A percentile compares a stretch with the other conserved stretches of the same genome.
These are phyloP conservation scores for Zaprionus vittiger DNA, from an alignment of 1,140 invertebrate genomes.

Conservation along the genomic window DNA sequence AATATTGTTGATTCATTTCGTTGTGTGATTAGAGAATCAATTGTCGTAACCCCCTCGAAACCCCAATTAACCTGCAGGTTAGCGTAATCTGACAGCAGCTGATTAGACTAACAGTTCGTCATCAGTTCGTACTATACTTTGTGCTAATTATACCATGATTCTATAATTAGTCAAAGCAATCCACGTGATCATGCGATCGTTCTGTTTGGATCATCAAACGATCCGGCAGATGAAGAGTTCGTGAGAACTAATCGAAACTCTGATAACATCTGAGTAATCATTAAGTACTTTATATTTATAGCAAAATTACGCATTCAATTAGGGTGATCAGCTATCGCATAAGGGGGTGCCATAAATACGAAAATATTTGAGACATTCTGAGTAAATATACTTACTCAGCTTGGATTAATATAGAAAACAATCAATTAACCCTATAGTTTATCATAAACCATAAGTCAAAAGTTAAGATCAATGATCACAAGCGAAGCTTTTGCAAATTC, in stretches of 20 bases:
- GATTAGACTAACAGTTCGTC: conserved; percentile 7
- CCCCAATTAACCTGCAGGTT: conserved; percentile 1
- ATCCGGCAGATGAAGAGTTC: not conserved
- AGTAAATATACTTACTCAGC: too few species aligned
- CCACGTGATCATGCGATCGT: conserved; percentile 13
- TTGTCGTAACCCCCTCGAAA: not conserved
- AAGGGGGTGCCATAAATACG: too few species aligned
- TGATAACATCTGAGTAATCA: conserved; percentile 1
- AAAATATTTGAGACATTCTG: too few species aligned
- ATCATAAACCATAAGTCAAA: not conserved
- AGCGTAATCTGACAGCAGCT: conserved; percentile 2
- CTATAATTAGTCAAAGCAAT: conserved; percentile 3
- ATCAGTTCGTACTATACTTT: not conserved
- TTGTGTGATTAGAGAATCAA: not conserved
- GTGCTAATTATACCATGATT: conserved; percentile 16
- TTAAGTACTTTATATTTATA: conserved; percentile 2
- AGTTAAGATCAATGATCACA: not conserved
- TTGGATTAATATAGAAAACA: too few species aligned
- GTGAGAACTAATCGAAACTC: not conserved
- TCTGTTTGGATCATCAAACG: not conserved
- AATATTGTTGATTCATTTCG: not conserved
- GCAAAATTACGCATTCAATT: not conserved
- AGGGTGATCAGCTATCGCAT: not conserved
- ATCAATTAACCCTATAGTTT: too few species aligned
- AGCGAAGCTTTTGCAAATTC: not conserved